Percentiles rank a stretch among this genome's conserved stretches.
These are phyloP conservation scores for Gila orcuttii DNA, from an alignment of 2,113 vertebrate species.

Conservation along the genomic window DNA sequence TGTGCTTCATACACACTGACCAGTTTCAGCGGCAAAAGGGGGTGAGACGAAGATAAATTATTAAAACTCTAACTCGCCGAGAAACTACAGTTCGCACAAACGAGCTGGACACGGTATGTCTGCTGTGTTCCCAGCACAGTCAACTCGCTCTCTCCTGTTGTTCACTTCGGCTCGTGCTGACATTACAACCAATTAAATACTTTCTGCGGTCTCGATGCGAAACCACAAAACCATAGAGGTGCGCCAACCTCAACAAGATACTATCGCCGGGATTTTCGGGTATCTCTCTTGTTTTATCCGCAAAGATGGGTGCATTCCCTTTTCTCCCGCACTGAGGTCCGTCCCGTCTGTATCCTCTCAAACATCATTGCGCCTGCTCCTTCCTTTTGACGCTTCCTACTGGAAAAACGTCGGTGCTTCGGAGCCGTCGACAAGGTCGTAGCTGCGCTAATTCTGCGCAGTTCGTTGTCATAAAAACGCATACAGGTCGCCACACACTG, in stretches of 20 bases:
- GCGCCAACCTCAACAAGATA: not conserved
- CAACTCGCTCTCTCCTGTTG: constrained; percentile 44
- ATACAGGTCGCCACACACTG: constrained; percentile 5
- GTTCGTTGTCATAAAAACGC: not conserved
- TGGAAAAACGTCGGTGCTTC: constrained; percentile 50
- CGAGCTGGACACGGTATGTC: constrained; percentile 43
- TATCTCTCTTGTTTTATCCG: constrained; percentile 13
- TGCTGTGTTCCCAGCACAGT: constrained; percentile 42
- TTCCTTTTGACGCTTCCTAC: constrained; percentile 63
- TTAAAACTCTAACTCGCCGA: constrained; percentile 5
- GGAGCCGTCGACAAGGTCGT: constrained; percentile 19
- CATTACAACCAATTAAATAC: constrained; percentile 38
- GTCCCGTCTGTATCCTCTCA: constrained; percentile 62
- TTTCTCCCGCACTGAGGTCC: constrained; percentile 52
- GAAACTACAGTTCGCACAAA: constrained; percentile 17
- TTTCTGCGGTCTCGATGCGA: constrained; percentile 28
- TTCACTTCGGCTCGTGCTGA: constrained; percentile 52
- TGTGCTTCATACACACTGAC: not conserved
- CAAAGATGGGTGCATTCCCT: constrained; percentile 48
- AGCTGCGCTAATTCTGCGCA: constrained; percentile 56
- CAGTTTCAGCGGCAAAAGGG: not conserved
- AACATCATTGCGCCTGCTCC: constrained; percentile 62
- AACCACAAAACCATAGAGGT: constrained; percentile 20
- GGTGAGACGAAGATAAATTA: not conserved
- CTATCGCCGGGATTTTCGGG: not conserved